Conservation (phyloP, 2,888 invertebrate species). For the Eremobia ochroleuca region DNA sequence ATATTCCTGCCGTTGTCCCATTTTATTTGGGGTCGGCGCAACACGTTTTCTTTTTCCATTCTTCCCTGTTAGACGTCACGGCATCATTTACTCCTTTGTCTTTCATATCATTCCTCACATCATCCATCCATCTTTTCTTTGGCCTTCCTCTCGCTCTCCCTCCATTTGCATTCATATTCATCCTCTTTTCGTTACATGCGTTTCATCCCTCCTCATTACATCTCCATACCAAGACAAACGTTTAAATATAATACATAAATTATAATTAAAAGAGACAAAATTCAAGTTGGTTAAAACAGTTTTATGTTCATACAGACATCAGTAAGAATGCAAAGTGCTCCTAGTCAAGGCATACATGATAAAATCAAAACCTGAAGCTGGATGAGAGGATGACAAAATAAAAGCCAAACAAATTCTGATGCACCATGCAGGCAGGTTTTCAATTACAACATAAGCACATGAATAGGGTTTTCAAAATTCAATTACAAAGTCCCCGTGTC, state of each 20-base stretch:
- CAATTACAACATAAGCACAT: constrained; percentile 68
- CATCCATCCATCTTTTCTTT: too few relatives aligned
- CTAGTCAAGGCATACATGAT: background rate
- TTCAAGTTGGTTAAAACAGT: background rate
- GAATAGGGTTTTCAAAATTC: constrained; percentile 82
- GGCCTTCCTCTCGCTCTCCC: too few relatives aligned
- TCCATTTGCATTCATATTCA: too few relatives aligned
- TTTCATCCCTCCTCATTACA: too few relatives aligned
- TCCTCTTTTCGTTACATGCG: too few relatives aligned
- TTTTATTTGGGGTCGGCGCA: too few relatives aligned
- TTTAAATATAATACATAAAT: background rate
- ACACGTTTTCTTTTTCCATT: too few relatives aligned
- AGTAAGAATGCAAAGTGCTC: background rate
- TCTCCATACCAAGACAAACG: too few relatives aligned
- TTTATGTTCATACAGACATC: background rate
- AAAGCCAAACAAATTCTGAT: constrained; percentile 24
- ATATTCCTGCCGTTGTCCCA: too few relatives aligned
- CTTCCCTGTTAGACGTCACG: too few relatives aligned
- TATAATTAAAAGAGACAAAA: background rate
- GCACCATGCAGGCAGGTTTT: constrained; percentile 62
- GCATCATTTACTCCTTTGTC: too few relatives aligned
- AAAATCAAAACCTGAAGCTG: background rate
- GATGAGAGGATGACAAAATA: background rate
- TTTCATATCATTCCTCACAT: too few relatives aligned
- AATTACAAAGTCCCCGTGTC: constrained; percentile 81